Base-by-base conservation (phyloP, 2,797 vertebrate species). In the Ateles fusciceps region DNA sequence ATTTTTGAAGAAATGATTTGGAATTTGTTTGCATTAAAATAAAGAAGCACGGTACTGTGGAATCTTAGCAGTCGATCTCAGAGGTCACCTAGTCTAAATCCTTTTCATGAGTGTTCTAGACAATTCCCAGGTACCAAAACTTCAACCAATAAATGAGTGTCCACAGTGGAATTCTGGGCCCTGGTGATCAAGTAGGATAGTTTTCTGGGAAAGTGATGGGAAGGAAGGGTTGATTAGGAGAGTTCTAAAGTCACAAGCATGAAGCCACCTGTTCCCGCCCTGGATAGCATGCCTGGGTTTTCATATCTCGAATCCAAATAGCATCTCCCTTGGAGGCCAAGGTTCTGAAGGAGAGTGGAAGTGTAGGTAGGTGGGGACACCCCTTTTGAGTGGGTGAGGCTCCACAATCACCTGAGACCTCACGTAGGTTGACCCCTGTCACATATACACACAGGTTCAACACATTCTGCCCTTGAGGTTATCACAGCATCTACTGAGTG, bases 291-390 rank as follows among this genome's bases (percentile, higher is more conserved):
- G 14, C 1, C 15, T 19, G 36, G 15, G 33, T 85, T 76, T 88
- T 46, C 83, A 50, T 64, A 44, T 6, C 55, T 78, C 21, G 3
- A 9, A 64, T 78, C 61, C 79, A 48, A 76, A 59, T 0, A 30
- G n/a, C 42, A 30, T 71, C 55, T 7, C 42, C 71, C 48, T 75
- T 74, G 83, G 57, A 42, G 42, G 42, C 1, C 0, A 9, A 89
- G 42, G 64, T 48, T 83, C 81, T 64, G 50, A 91, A 68, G 36
- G 48, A 89, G 33, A 57, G 28, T 21, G 1, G 9, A 36, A 74
- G 2, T 1, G 13, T 26, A 12, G 12, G n/a, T 2, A 36, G 36
- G 42, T 12, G 10, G 24, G 19, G 44, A 21, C 4, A 39, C 8
- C 42, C 8, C 15, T 44, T n/a, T 44, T 48, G 44, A 81, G 81